phyloP scores from a whole-genome alignment of 1,140 invertebrate genomes.

The Aphelenchoides fujianensis region DNA sequence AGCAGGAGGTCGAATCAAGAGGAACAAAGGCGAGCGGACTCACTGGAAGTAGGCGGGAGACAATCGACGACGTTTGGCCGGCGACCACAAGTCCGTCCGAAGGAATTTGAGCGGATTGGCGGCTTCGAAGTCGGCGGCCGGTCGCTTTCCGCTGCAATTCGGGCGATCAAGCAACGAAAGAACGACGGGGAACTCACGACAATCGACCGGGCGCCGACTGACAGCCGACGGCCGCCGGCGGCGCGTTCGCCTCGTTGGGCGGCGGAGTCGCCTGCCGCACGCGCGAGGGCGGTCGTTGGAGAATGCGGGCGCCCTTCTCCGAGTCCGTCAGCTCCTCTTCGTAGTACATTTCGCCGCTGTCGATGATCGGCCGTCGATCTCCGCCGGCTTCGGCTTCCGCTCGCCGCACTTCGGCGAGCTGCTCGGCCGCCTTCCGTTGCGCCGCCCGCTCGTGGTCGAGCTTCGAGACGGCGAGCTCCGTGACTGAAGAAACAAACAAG shows the following conservation, averaged over 20 bases:
- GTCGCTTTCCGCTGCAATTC: slow-evolving; percentile 6
- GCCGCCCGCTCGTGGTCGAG: too few relatives aligned
- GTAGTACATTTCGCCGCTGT: background rate
- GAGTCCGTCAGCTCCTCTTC: background rate
- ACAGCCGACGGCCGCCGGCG: too few relatives aligned
- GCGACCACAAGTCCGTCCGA: slow-evolving; percentile 17
- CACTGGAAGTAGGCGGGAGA: slow-evolving; percentile 23
- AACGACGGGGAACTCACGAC: too few relatives aligned
- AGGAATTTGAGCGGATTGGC: slow-evolving; percentile 32
- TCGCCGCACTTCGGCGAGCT: too few relatives aligned
- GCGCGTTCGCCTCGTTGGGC: too few relatives aligned
- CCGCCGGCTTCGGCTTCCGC: too few relatives aligned
- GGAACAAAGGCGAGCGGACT: slow-evolving; percentile 19
- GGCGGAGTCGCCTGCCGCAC: background rate
- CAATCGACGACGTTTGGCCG: slow-evolving; percentile 25
- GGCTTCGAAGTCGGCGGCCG: slow-evolving; percentile 14
- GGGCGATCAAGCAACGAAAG: too few relatives aligned
- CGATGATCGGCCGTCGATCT: too few relatives aligned
- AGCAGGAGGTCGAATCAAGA: slow-evolving; percentile 11
- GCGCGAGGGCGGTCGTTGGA: background rate
- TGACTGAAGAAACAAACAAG: too few relatives aligned
- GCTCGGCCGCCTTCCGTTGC: too few relatives aligned
- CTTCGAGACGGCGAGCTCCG: too few relatives aligned
- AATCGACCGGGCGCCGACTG: too few relatives aligned
- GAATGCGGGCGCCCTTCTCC: background rate